Conservation (phyloP, 2,797 vertebrate genomes). For the Pangasius macronema region DNA sequence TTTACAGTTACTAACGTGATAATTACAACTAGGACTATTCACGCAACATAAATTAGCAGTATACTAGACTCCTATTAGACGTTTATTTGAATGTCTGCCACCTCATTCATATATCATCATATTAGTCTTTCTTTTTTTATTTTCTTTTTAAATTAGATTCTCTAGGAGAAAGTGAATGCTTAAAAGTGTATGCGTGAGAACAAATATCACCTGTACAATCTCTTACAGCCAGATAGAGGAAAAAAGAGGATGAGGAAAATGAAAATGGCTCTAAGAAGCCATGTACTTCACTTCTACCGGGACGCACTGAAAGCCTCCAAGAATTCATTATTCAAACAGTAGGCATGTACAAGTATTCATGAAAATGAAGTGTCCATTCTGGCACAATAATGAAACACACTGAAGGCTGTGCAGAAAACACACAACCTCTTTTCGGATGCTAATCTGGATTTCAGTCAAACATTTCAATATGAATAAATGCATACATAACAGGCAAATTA, state of each 20-base stretch:
- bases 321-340: conserved; percentile 30
- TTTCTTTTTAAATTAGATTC: neutral
- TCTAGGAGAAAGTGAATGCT: neutral
- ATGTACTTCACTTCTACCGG: neutral
- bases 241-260: neutral
- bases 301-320: neutral
- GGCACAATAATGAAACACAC: conserved; percentile 3
- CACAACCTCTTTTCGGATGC: conserved; percentile 13
- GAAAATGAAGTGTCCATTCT: neutral
- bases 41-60: neutral
- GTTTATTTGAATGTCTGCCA: neutral
- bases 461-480: conserved; percentile 40
- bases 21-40: neutral
- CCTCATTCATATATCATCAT: neutral
- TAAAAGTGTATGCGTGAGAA: neutral
- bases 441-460: conserved; percentile 34
- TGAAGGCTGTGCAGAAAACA: conserved; percentile 22
- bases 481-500: conserved; percentile 29
- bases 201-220: neutral
- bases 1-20: neutral
- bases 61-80: neutral
- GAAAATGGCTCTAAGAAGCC: neutral
- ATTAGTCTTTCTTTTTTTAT: neutral
- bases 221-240: neutral
- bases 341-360: conserved; percentile 11